Base-by-base conservation (phyloP, 53 echinoderm and acorn worm species). In the Hippasteria phrygiana region DNA sequence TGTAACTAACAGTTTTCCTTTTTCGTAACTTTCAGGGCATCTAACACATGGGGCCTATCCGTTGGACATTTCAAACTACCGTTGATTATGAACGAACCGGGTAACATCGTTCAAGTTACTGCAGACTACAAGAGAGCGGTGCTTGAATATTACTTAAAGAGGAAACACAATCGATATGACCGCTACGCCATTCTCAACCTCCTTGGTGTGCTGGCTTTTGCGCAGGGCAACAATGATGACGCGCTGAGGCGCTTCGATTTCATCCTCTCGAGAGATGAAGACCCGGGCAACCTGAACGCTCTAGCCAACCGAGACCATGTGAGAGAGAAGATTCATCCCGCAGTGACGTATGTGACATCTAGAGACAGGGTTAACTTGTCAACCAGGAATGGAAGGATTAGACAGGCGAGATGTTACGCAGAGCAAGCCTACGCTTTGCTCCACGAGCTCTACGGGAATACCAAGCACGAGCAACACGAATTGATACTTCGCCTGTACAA, bases 401-500 rank as follows among this genome's bases (percentile, higher is more conserved):
- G 43, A 48, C 45, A 75, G 4, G 75, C 75, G 7, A 75, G 75
- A 75, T 31, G 75, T 31, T 63, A 45, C 69, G 69, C 83, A 26
- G 69, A 69, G 7, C 83, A 83, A 37, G 83, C 1, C 29, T 67
- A 40, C 66, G 83, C 83, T 45, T 83, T n/a, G 39, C 46, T 27
- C 29, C 67, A 45, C 55, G 69, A 83, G 43, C 42, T 83, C 32
- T 50, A 43, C 55, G 51, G 16, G 7, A 50, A 83, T 28, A 83
- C 83, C 27, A 46, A 43, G 33, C 42, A 42, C 27, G 8, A 34
- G 42, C 66, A 34, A 48, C 35, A 47, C 36, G 20, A 31, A 5
- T 12, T 43, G 69, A 45, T 43, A 31, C 32, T 43, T 17, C 31
- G 42, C 20, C 69, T 83, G 29, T 83, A 83, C 45, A 48, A 45